Percentiles rank a stretch among this genome's conserved stretches.
These are phyloP conservation scores for cattle (Bos taurus) DNA, from an alignment of 2,113 vertebrate genomes.

Conservation along the genomic window ARS-UCD2.0 NC_037330.1:54474501-54475000, in stretches of 20 bases:
- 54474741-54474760: background rate
- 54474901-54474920: background rate
- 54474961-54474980: background rate
- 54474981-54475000: background rate
- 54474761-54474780: background rate
- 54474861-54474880: background rate
- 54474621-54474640: background rate
- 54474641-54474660: background rate
- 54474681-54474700: background rate
- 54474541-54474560: background rate
- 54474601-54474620: background rate
- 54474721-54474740: background rate
- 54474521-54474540: background rate
- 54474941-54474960: background rate
- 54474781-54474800: background rate
- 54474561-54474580: background rate
- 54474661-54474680: background rate
- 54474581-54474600: background rate
- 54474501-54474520: background rate
- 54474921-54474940: background rate
- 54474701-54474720: background rate
- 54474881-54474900: background rate
- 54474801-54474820: background rate
- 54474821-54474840: background rate
- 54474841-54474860: background rate